A percentile compares a stretch with the other conserved stretches of the same genome.
Evolutionary conservation across 1,140 invertebrate genomes (phyloP).

Genomic region (Hormaphis cornu): DNA sequence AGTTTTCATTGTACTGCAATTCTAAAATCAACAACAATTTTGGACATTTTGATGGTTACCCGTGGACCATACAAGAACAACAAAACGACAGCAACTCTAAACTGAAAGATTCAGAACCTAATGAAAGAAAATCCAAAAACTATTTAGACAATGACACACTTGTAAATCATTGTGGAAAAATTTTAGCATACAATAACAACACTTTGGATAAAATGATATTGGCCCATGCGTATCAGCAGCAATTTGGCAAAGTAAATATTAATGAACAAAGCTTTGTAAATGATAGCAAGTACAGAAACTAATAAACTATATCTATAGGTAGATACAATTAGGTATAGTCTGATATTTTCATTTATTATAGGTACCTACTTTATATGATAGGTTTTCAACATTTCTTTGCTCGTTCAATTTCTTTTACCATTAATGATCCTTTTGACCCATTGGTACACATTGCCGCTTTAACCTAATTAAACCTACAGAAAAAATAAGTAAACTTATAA

Average conservation of each 20-base stretch:
- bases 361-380: too few relatives aligned
- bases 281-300: not conserved
- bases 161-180: not conserved
- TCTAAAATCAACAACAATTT: not conserved
- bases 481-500: too few relatives aligned
- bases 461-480: too few relatives aligned
- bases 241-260: not conserved
- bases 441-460: too few relatives aligned
- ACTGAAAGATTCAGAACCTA: not conserved
- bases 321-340: too few relatives aligned
- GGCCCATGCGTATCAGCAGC: constrained; percentile 1
- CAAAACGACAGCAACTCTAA: not conserved
- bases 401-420: too few relatives aligned
- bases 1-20: not conserved
- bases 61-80: not conserved
- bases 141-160: not conserved
- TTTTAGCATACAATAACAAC: constrained; percentile 19
- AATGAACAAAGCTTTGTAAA: not conserved
- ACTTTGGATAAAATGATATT: constrained; percentile 20
- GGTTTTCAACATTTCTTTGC: too few relatives aligned
- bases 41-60: not conserved
- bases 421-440: too few relatives aligned
- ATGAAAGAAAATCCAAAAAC: not conserved
- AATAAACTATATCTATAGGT: too few relatives aligned
- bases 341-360: too few relatives aligned